These are phyloP conservation scores for Caracal caracal DNA, from an alignment of 2,113 vertebrate species.

Conservation along the genomic window DNA sequence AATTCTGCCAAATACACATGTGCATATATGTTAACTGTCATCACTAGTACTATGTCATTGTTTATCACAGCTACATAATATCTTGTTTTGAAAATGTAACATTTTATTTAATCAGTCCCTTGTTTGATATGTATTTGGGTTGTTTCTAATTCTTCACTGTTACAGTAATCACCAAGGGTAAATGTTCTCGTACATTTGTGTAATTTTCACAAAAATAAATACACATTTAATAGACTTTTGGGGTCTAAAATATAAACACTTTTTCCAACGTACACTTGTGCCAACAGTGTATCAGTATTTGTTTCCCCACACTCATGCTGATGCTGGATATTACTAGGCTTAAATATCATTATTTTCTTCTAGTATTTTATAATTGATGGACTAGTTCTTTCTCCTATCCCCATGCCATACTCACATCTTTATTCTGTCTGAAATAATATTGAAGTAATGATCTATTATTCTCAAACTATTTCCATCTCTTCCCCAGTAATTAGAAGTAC, in stretches of 20 bases:
- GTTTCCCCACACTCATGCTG: neutral
- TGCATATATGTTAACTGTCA: neutral
- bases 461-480: neutral
- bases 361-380: neutral
- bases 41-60: neutral
- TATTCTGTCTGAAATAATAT: constrained; percentile 9
- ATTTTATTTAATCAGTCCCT: neutral
- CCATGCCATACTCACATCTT: neutral
- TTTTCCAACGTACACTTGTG: neutral
- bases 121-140: neutral
- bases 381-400: neutral
- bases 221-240: neutral
- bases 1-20: neutral
- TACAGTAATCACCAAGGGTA: neutral
- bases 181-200: neutral
- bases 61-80: neutral
- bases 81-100: neutral
- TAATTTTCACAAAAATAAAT: constrained; percentile 44
- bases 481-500: neutral
- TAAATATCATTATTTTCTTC: neutral
- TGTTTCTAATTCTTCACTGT: neutral
- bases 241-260: neutral
- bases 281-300: neutral
- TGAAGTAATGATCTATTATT: neutral
- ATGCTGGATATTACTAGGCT: neutral